A percentile compares a stretch with the other conserved stretches of the same genome.
These are phyloP conservation scores for Siniperca knerii DNA, from an alignment of 2,113 vertebrate genomes.

Conservation along the genomic window DNA sequence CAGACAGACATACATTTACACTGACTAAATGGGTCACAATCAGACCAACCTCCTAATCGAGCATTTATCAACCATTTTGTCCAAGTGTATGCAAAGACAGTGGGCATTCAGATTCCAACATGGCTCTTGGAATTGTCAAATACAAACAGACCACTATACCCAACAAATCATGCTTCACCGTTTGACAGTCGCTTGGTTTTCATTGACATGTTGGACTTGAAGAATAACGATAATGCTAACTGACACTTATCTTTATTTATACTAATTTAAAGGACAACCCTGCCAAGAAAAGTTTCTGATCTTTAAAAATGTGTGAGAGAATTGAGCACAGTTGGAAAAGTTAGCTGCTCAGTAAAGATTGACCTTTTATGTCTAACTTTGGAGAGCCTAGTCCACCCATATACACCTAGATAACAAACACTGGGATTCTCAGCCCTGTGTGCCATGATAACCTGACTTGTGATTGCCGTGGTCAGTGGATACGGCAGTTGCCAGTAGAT, in stretches of 20 bases:
- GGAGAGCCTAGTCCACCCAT: constrained; percentile 31
- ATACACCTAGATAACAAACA: constrained; percentile 66
- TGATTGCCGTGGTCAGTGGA: constrained; percentile 76
- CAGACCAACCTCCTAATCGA: neutral
- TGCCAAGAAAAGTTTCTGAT: constrained; percentile 41
- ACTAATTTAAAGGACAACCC: constrained; percentile 9
- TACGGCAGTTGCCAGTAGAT: constrained; percentile 75
- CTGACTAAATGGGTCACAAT: neutral
- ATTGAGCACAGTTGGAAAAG: constrained; percentile 24
- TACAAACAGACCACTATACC: neutral
- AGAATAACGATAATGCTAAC: neutral
- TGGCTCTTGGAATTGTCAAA: neutral
- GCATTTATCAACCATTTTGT: neutral
- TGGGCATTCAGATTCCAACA: constrained; percentile 5
- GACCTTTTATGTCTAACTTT: constrained; percentile 59
- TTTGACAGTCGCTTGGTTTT: constrained; percentile 1
- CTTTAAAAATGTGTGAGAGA: constrained; percentile 29
- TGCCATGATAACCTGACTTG: constrained; percentile 66
- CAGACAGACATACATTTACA: neutral
- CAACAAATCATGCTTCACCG: neutral
- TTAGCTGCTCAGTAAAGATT: constrained; percentile 26
- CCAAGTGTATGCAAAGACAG: neutral
- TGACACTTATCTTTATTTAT: neutral
- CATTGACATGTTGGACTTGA: neutral
- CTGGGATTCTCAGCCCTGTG: constrained; percentile 57